phyloP scores from a whole-genome alignment of 2,888 invertebrate genomes.

The Parnassius apollo region DNA sequence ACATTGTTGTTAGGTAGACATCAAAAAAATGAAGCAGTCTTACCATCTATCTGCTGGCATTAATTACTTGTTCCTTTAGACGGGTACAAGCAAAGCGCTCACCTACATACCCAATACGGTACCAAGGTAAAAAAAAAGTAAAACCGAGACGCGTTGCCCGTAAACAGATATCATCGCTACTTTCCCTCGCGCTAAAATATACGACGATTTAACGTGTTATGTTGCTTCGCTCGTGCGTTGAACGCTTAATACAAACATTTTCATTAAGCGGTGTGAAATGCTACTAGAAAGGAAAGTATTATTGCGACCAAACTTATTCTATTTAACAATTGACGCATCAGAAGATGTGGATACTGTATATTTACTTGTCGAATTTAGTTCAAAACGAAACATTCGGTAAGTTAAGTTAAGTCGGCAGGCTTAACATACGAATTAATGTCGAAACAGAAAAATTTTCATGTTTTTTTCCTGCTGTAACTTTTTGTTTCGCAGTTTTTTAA shows the following conservation, averaged over 20 bases:
- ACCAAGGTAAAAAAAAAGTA: slow-evolving; percentile 24
- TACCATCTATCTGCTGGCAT: slow-evolving; percentile 10
- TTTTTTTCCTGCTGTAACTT: no score
- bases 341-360: no score
- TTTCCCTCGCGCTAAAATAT: slow-evolving; percentile 49
- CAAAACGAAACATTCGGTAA: no score
- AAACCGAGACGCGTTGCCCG: slow-evolving; percentile 21
- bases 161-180: slow-evolving; percentile 39
- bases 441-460: no score
- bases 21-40: slow-evolving; percentile 5
- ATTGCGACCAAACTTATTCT: not conserved
- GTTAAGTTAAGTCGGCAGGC: no score
- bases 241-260: slow-evolving; percentile 11
- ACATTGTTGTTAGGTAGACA: not conserved
- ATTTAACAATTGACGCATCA: not conserved
- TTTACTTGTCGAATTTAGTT: no score
- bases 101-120: slow-evolving; percentile 27
- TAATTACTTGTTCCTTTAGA: slow-evolving; percentile 15
- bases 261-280: slow-evolving; percentile 13
- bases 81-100: slow-evolving; percentile 11
- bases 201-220: slow-evolving; percentile 10
- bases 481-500: no score
- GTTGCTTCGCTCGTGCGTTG: slow-evolving; percentile 14
- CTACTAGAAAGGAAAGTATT: slow-evolving; percentile 21
- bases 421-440: no score